Evolutionary conservation across 2,888 invertebrate species (phyloP), one percentile per base, ranked within the genome.

Genomic region (Strigamia transsilvanica): DNA sequence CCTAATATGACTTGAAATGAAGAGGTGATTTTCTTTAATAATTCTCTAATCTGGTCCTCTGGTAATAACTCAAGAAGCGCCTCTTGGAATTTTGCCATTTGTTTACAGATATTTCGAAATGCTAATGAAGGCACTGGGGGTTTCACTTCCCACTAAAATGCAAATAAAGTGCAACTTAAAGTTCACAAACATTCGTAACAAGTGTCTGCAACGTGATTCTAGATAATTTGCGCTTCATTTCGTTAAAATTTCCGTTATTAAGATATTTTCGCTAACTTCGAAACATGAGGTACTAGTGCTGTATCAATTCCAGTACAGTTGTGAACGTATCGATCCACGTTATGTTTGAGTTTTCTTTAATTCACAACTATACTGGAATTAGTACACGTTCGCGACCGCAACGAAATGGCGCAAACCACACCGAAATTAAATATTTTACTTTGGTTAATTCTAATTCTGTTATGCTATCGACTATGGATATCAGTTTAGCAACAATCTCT

Each of bases 121-220:
- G 88, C 87, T 9, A 94, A 93, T 15, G 98, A 98, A 73, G 99
- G 98, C 86, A 97, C 94, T 0, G 98, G 97, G 23, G 98, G 97
- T 86, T 94, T 93, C 0, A 97, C 96, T 88, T 97, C 96, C 98
- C 98, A 99, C 85, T 92, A 91, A 82, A 18, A 79, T 13, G 32
- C 6, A 46, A 6, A 78, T 56, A 21, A 51, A 23, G 12, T 12
- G 13, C 27, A 78, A 32, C 23, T 32, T 73, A 15, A n/a, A 15
- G 46, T 41, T 13, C 23, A 38, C 12, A 61, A 82, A 84, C 82
- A 23, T 77, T 61, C 18, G 23, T 0, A 21, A 21, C 61, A 61
- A 23, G 23, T 21, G 5, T 23, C 6, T 61, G n/a, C 61, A 10
- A 61, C 7, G 61, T 61, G 61, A 21, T 5, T 61, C 6, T 7